Evolutionary conservation across 2,113 vertebrate species (phyloP).

Genomic region (human): GRCh38 chr5:35454001-35454500

Average conservation of each 20-base stretch:
- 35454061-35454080: not conserved
- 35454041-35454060: not conserved
- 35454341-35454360: not conserved
- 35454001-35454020: not conserved
- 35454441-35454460: not conserved
- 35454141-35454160: not conserved
- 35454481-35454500: not conserved
- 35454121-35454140: not conserved
- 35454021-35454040: not conserved
- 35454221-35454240: not conserved
- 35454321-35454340: not conserved
- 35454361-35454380: not conserved
- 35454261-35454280: not conserved
- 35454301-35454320: not conserved
- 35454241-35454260: not conserved
- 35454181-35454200: not conserved
- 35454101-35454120: not conserved
- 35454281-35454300: not conserved
- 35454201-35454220: not conserved
- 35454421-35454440: not conserved
- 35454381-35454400: conserved; percentile 3
- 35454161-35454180: not conserved
- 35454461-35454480: not conserved
- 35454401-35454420: not conserved
- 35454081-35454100: not conserved